Base-by-base conservation (phyloP, 2,797 vertebrate genomes). In the Lates japonicus region DNA sequence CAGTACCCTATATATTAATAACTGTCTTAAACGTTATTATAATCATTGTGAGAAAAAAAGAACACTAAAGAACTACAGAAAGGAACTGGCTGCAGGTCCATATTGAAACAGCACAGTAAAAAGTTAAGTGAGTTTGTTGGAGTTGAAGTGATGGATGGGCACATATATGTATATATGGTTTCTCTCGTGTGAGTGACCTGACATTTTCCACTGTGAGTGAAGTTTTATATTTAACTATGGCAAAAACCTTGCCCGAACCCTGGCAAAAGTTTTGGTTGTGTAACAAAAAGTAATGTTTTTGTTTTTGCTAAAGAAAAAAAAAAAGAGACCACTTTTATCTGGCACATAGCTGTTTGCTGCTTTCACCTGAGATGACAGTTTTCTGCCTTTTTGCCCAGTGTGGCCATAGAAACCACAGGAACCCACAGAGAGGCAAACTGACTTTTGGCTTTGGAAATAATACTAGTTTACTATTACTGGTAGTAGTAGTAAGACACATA, bases 111-210 rank as follows among this genome's bases (percentile, higher is more conserved):
- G 58, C 17, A 20, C 57, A 69, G 70, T 39, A 44, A 72, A 78
- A 55, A 70, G 49, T 22, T 76, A 55, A 70, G 49, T 22, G 58
- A 70, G 48, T 44, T 65, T 58, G 59, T 39, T 82, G 70, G 66
- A 72, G 55, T 37, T 69, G 75, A 86, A 85, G 78, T 80, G 57
- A 89, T 78, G 75, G 74, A 86, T 78, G 70, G 51, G 67, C 71
- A 76, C 10, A 10, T n/a, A 41, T 42, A 29, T 29, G 25, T 29
- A 29, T 29, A 29, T 29, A 29, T 29, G 35, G 17, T 66, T 60
- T 63, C 76, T 65, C 60, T 82, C 65, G 69, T 85, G 74, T 65
- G 74, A 80, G 68, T 88, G 71, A 82, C 64, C 62, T 82, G 84
- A 87, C 74, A 80, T 84, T 87, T 83, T 76, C 74, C 62, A 51